A percentile compares a stretch with the other conserved stretches of the same genome.
phyloP scores from a whole-genome alignment of 2,888 invertebrate species.

The Thera britannica region DNA sequence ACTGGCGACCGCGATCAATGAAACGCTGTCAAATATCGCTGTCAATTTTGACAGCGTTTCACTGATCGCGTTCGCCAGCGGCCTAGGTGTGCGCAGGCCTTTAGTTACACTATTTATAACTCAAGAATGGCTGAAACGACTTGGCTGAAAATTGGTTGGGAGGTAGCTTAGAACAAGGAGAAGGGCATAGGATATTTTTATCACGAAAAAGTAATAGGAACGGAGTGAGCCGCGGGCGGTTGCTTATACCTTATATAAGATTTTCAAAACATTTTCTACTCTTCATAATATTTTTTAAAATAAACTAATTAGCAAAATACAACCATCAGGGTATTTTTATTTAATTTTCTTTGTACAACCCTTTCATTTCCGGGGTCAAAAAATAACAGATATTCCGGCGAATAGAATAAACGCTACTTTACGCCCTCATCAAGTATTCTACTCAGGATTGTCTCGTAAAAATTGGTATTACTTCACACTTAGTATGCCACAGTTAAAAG shows the following conservation, averaged over 20 bases:
- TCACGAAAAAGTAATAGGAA: no score
- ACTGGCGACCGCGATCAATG: no score
- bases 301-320: not conserved
- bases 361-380: constrained; percentile 12
- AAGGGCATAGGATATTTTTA: no score
- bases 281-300: not conserved
- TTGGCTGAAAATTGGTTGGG: no score
- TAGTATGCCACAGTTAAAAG: constrained; percentile 44
- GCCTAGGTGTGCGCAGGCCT: no score
- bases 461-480: constrained; percentile 79
- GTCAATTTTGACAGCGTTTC: no score
- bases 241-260: not conserved
- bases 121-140: no score
- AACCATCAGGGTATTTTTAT: not conserved
- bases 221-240: no score
- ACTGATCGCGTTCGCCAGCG: no score
- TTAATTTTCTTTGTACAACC: constrained; percentile 6
- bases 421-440: constrained; percentile 63
- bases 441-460: constrained; percentile 66
- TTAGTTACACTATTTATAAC: no score
- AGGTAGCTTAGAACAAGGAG: no score
- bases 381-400: constrained; percentile 24
- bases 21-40: no score
- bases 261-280: not conserved
- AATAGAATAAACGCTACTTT: constrained; percentile 43